Percentiles rank a stretch among this genome's conserved stretches.
phyloP scores from a whole-genome alignment of 2,113 vertebrate species.

The Actinemys pallida region DNA sequence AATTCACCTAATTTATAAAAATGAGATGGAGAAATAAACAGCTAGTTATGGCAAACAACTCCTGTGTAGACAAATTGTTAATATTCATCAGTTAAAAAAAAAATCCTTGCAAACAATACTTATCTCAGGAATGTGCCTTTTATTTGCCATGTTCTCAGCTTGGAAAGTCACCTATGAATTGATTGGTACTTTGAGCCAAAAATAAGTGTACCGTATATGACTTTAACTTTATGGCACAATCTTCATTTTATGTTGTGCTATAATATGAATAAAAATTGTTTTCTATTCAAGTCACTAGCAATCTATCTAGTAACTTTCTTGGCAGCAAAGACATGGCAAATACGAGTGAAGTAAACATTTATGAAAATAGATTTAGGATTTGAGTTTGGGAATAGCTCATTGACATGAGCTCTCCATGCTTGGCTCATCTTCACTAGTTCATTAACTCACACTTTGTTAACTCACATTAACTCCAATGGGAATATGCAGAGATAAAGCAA shows the following conservation, averaged over 20 bases:
- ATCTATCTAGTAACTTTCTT: not conserved
- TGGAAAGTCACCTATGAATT: not conserved
- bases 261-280: not conserved
- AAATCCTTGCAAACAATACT: not conserved
- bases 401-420: not conserved
- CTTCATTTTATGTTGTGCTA: not conserved
- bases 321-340: not conserved
- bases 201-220: not conserved
- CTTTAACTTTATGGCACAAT: not conserved
- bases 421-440: accelerated
- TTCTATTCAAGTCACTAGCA: not conserved
- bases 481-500: not conserved
- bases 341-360: not conserved
- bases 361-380: not conserved
- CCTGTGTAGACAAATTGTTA: accelerated
- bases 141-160: not conserved
- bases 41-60: not conserved
- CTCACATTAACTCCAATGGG: not conserved
- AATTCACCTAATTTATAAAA: not conserved
- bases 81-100: not conserved
- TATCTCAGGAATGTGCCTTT: not conserved
- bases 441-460: not conserved
- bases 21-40: not conserved
- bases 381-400: accelerated
- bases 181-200: not conserved